Conservation (phyloP, 1,140 invertebrate genomes). For the Brachionus plicatilis region DNA sequence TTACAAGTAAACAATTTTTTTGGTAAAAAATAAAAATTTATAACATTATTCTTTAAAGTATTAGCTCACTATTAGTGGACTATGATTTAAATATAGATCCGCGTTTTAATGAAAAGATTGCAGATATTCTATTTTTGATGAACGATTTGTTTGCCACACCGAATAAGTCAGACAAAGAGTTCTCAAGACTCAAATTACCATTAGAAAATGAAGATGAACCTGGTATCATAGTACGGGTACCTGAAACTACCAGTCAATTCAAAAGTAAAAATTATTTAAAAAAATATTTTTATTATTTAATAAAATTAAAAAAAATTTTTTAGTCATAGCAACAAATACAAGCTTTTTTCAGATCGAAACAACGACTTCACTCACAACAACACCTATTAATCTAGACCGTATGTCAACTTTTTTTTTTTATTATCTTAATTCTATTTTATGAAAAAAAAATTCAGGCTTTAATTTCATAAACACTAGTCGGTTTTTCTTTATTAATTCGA, state of each 20-base stretch:
- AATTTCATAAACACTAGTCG: slow-evolving; percentile 23
- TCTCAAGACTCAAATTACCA: neutral
- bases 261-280: slow-evolving; percentile 10
- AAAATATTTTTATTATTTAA: neutral
- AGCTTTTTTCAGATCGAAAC: neutral
- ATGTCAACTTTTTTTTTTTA: neutral
- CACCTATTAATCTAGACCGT: slow-evolving; percentile 14
- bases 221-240: neutral
- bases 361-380: neutral
- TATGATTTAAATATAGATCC: slow-evolving; percentile 35
- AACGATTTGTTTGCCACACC: slow-evolving; percentile 28
- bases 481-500: slow-evolving; percentile 31
- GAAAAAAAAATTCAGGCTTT: neutral
- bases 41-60: neutral
- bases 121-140: neutral
- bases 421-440: neutral
- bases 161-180: neutral
- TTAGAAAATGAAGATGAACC: slow-evolving; percentile 4
- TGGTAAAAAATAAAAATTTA: neutral
- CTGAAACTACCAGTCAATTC: neutral
- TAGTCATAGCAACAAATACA: slow-evolving; percentile 22
- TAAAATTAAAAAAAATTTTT: neutral
- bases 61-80: slow-evolving; percentile 2
- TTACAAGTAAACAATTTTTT: neutral
- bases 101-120: neutral